Evolutionary conservation across 1,140 invertebrate genomes (phyloP).

Genomic region (Tetraneura akinire): DNA sequence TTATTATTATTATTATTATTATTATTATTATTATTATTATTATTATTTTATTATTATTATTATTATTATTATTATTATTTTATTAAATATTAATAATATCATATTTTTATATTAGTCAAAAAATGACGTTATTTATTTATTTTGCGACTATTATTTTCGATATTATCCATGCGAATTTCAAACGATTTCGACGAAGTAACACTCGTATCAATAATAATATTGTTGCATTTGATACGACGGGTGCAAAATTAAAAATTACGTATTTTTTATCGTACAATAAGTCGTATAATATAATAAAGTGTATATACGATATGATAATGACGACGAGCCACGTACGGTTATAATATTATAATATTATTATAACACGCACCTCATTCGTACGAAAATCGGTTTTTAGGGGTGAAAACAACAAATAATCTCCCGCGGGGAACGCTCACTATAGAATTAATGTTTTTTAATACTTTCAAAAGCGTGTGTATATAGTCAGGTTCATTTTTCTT

Average conservation of each 20-base stretch:
- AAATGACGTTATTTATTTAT: no score
- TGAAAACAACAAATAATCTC: slow-evolving; percentile 45
- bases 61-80: no score
- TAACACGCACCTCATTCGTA: not conserved
- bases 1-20: no score
- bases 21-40: no score
- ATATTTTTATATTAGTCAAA: no score
- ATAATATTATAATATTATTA: not conserved
- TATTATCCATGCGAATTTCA: slow-evolving; percentile 8
- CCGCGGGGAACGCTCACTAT: not conserved
- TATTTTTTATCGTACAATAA: slow-evolving; percentile 6
- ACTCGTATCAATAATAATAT: no score
- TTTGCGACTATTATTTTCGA: not conserved
- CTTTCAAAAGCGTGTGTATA: slow-evolving; percentile 47
- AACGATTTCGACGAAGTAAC: slow-evolving; percentile 27
- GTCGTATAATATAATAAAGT: not conserved
- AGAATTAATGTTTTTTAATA: slow-evolving; percentile 49
- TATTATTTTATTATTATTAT: no score
- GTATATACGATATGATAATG: slow-evolving; percentile 1
- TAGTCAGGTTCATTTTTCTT: slow-evolving; percentile 50
- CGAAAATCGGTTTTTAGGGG: slow-evolving; percentile 24
- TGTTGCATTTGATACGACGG: no score
- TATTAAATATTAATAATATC: no score
- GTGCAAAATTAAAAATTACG: no score
- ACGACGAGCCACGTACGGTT: not conserved